Evolutionary conservation across 2,888 invertebrate genomes (phyloP).

Genomic region (Callyntrura guangdongensis): DNA sequence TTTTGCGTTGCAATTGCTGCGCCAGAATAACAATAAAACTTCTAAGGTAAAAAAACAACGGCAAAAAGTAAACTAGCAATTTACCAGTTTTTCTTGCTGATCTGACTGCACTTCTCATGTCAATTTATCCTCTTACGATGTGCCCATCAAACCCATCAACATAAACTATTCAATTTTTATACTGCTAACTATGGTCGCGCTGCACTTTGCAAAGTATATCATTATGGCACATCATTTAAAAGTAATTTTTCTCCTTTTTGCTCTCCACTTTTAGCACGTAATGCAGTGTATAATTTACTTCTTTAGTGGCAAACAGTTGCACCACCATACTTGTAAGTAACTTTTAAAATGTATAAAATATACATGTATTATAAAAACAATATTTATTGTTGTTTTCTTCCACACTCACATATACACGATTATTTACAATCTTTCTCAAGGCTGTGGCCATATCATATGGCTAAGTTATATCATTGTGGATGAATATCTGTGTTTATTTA

Average conservation of each 20-base stretch:
- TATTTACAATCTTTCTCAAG: constrained; percentile 57
- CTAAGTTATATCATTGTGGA: too few species aligned
- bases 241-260: constrained; percentile 36
- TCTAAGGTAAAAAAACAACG: constrained; percentile 25
- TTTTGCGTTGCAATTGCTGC: neutral
- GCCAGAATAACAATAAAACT: neutral
- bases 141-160: constrained; percentile 48
- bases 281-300: constrained; percentile 28
- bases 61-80: constrained; percentile 44
- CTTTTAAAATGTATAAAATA: too few species aligned
- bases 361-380: neutral
- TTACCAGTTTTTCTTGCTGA: constrained; percentile 14
- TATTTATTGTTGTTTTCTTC: constrained; percentile 33
- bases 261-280: constrained; percentile 47
- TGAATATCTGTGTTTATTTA: neutral
- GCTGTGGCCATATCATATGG: neutral
- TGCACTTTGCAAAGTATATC: neutral
- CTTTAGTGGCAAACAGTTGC: neutral
- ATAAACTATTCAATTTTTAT: neutral
- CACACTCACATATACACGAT: constrained; percentile 16
- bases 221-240: constrained; percentile 63
- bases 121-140: constrained; percentile 49
- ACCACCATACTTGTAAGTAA: constrained; percentile 2
- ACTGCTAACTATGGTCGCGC: neutral
- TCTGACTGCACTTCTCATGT: constrained; percentile 24